These are phyloP conservation scores for Cotesia chilonis DNA, from an alignment of 1,140 invertebrate genomes.

Conservation along the genomic window DNA sequence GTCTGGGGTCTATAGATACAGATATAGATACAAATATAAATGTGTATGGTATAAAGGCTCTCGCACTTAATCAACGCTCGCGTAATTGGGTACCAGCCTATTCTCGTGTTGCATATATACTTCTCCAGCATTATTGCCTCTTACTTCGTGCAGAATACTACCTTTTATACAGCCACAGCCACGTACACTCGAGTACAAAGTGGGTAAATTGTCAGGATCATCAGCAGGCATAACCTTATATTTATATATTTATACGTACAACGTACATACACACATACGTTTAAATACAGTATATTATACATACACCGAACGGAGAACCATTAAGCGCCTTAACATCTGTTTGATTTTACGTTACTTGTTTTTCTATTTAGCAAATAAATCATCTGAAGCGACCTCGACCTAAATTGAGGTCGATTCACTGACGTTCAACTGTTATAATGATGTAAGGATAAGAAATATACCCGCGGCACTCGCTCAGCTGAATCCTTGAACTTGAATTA, in stretches of 20 bases:
- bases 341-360: conserved; percentile 41
- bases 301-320: no score
- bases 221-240: conserved; percentile 1
- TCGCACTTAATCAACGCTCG: conserved; percentile 41
- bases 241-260: neutral
- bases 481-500: conserved; percentile 18
- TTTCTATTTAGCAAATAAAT: conserved; percentile 5
- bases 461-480: neutral
- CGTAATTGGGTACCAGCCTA: conserved; percentile 36
- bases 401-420: conserved; percentile 30
- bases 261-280: no score
- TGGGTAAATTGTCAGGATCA: conserved; percentile 26
- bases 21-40: no score
- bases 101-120: conserved; percentile 8
- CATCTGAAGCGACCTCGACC: conserved; percentile 31
- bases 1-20: no score
- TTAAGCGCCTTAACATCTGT: conserved; percentile 46
- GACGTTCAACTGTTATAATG: neutral
- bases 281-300: no score
- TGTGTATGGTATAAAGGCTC: conserved; percentile 10
- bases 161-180: neutral
- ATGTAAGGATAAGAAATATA: neutral
- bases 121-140: conserved; percentile 1
- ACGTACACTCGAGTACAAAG: conserved; percentile 5
- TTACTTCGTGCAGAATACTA: neutral